Percentiles rank a stretch among this genome's conserved stretches.
phyloP scores from a whole-genome alignment of 2,113 vertebrate species.

The Dipodomys ordii region DNA sequence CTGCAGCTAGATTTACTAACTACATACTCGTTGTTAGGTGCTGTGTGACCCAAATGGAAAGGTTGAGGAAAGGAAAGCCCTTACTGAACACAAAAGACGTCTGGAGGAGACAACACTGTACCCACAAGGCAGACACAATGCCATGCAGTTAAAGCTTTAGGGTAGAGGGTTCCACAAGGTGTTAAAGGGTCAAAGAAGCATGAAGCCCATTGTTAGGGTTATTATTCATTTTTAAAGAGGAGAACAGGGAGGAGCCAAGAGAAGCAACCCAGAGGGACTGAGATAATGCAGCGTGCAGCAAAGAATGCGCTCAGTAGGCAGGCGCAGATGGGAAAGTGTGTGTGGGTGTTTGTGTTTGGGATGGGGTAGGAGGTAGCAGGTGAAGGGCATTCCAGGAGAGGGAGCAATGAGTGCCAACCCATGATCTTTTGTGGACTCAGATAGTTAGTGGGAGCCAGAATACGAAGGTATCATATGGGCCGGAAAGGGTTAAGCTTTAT shows the following conservation, averaged over 20 bases:
- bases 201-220: background rate
- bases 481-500: conserved; percentile 62
- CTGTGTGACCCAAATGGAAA: background rate
- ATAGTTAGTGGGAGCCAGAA: background rate
- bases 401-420: background rate
- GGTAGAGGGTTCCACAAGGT: background rate
- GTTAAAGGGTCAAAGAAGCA: background rate
- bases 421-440: too few species aligned
- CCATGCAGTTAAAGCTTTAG: background rate
- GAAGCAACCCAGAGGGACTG: background rate
- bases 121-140: background rate
- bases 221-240: conserved; percentile 1
- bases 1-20: background rate
- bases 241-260: background rate
- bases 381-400: background rate
- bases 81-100: background rate
- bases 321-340: too few species aligned
- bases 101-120: background rate
- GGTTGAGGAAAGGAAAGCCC: too few species aligned
- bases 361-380: too few species aligned
- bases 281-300: background rate
- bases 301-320: background rate
- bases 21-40: background rate
- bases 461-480: background rate
- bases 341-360: too few species aligned